These are phyloP conservation scores for Holocentrus rufus DNA, from an alignment of 2,797 vertebrate genomes.

Conservation along the genomic window DNA sequence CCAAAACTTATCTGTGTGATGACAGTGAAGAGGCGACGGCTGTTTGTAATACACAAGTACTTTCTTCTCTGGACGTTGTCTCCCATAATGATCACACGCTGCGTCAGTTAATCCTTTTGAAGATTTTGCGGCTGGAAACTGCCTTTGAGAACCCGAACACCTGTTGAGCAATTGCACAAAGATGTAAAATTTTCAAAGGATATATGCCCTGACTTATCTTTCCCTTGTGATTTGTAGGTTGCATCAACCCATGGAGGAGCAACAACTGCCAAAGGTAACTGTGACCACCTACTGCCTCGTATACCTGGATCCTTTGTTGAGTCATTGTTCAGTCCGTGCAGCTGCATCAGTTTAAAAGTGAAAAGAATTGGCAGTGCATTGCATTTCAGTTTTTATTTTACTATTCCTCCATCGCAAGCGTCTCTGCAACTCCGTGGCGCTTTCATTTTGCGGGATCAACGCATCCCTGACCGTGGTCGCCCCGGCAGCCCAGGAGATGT, in stretches of 20 bases:
- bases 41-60: constrained; percentile 22
- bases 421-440: constrained; percentile 1
- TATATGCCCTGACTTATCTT: constrained; percentile 31
- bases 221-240: constrained; percentile 81
- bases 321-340: background rate
- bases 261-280: constrained; percentile 89
- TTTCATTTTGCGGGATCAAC: constrained; percentile 9
- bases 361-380: background rate
- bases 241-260: constrained; percentile 87
- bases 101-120: constrained; percentile 22
- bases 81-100: constrained; percentile 1
- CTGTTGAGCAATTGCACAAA: background rate
- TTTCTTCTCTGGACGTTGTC: constrained; percentile 3
- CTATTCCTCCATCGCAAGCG: background rate
- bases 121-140: background rate
- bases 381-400: constrained; percentile 1
- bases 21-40: constrained; percentile 9
- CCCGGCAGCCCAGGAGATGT: constrained; percentile 31
- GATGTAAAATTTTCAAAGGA: background rate
- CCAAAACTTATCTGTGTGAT: constrained; percentile 31
- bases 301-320: background rate
- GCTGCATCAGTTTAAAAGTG: background rate
- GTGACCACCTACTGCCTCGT: background rate
- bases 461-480: constrained; percentile 36
- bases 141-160: constrained; percentile 10